phyloP scores from a whole-genome alignment of 2,888 invertebrate genomes.

The Standfussiana lucernea region DNA sequence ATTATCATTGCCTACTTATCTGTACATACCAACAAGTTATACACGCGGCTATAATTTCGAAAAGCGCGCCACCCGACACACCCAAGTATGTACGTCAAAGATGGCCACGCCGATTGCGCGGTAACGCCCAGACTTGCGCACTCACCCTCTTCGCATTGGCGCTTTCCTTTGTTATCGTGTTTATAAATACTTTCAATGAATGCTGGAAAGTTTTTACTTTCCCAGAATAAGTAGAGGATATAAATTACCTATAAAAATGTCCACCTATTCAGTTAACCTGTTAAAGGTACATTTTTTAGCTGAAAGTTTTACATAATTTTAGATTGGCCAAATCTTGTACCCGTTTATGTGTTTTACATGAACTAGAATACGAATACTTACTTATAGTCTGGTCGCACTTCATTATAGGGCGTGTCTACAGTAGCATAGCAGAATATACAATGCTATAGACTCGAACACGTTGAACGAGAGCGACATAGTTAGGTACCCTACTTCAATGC shows the following conservation, averaged over 20 bases:
- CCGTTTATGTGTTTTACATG: neutral
- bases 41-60: slow-evolving; percentile 47
- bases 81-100: slow-evolving; percentile 55
- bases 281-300: neutral
- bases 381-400: slow-evolving; percentile 5
- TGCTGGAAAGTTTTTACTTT: slow-evolving; percentile 26
- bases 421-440: slow-evolving; percentile 1
- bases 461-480: slow-evolving; percentile 28
- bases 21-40: slow-evolving; percentile 32
- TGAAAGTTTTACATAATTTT: slow-evolving; percentile 4
- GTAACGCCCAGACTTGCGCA: slow-evolving; percentile 64
- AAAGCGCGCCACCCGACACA: slow-evolving; percentile 61
- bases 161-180: slow-evolving; percentile 58
- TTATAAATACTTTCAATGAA: slow-evolving; percentile 24
- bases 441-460: slow-evolving; percentile 20
- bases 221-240: neutral
- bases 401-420: slow-evolving; percentile 8
- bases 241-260: neutral
- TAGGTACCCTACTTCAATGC: slow-evolving; percentile 38
- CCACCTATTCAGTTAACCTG: neutral
- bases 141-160: slow-evolving; percentile 41
- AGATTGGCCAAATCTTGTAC: neutral
- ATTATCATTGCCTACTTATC: neutral
- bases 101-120: slow-evolving; percentile 52
- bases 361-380: neutral